These are phyloP conservation scores for Montipora sp. DNA, from an alignment of 64 coral and sea anemone genomes.

Conservation along the genomic window DNA sequence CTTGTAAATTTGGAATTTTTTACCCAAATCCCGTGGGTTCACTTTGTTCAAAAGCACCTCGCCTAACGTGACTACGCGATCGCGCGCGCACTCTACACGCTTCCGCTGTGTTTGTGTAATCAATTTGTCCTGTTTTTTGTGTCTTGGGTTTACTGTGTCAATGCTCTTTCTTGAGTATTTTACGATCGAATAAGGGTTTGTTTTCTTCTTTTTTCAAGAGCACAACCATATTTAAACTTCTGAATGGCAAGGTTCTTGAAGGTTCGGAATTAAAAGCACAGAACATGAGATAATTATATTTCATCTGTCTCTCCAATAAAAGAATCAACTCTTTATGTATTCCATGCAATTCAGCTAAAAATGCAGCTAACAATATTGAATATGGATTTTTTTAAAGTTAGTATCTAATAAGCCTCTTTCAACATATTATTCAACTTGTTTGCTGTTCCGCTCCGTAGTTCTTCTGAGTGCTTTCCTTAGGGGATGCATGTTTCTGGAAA, in stretches of 20 bases:
- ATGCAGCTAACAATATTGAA: neutral
- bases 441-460: neutral
- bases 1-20: too few species aligned
- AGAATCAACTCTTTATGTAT: too few species aligned
- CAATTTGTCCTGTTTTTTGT: neutral
- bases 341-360: neutral
- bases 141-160: neutral
- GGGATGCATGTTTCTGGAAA: slow-evolving; percentile 8
- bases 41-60: too few species aligned
- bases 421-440: slow-evolving; percentile 1
- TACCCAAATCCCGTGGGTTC: too few species aligned
- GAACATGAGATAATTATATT: too few species aligned
- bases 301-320: too few species aligned
- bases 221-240: too few species aligned
- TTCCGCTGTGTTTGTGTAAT: neutral
- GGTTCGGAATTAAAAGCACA: too few species aligned
- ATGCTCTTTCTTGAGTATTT: neutral
- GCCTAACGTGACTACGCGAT: neutral
- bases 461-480: neutral
- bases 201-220: neutral
- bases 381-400: neutral
- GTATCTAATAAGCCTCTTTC: neutral
- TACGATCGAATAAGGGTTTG: neutral
- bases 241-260: too few species aligned
- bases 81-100: neutral